These are phyloP conservation scores for Elmis aenea DNA, from an alignment of 2,888 invertebrate genomes.

Conservation along the genomic window DNA sequence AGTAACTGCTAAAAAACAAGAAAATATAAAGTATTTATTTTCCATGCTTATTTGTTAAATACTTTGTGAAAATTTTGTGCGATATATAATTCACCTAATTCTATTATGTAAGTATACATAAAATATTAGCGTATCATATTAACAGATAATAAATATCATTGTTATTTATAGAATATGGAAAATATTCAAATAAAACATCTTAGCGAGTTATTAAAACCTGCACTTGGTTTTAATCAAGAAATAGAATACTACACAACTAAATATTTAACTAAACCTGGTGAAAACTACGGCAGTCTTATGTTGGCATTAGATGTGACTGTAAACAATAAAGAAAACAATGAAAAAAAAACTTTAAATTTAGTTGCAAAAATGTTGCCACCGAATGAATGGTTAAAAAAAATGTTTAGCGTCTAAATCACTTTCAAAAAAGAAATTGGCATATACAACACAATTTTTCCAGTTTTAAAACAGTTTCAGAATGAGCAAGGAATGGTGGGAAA, in stretches of 20 bases:
- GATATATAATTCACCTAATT: no score
- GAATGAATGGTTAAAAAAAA: slow-evolving; percentile 44
- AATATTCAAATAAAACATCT: slow-evolving; percentile 12
- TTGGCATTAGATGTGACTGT: slow-evolving; percentile 38
- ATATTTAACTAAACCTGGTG: slow-evolving; percentile 49
- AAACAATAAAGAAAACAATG: slow-evolving; percentile 18
- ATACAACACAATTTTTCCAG: slow-evolving; percentile 47
- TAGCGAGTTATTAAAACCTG: slow-evolving; percentile 9
- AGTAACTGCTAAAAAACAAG: no score
- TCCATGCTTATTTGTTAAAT: no score
- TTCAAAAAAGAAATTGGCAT: slow-evolving; percentile 52
- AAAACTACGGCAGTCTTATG: slow-evolving; percentile 57
- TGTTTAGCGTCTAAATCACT: slow-evolving; percentile 49
- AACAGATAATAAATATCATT: no score
- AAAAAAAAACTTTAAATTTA: slow-evolving; percentile 40
- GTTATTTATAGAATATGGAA: no score
- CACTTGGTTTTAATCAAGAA: slow-evolving; percentile 7
- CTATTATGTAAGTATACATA: no score
- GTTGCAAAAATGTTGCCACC: slow-evolving; percentile 52
- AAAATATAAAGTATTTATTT: no score
- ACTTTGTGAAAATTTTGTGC: no score
- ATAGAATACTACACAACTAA: slow-evolving; percentile 34
- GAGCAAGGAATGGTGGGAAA: slow-evolving; percentile 40
- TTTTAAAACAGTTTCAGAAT: slow-evolving; percentile 44
- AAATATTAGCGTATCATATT: no score